Base-by-base conservation (phyloP, 2,888 invertebrate species). In the Eretmocerus hayati region DNA sequence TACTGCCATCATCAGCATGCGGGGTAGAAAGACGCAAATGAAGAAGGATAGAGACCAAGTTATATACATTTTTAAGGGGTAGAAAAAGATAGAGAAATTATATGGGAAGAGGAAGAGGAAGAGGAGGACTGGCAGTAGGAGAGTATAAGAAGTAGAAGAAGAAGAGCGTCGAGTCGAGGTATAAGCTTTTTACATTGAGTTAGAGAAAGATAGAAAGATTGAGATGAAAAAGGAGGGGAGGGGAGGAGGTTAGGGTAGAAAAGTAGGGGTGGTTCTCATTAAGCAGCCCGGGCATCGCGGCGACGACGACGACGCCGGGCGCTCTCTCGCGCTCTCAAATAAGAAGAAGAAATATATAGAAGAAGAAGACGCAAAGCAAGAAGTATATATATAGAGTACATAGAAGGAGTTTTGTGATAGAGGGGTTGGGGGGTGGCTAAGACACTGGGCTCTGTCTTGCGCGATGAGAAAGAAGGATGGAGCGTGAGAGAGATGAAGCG, bases 221-320 rank as follows among this genome's bases (percentile, higher is more conserved):
- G n/a, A n/a, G n/a, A n/a, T n/a, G n/a, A n/a, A n/a, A n/a, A n/a
- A n/a, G 21, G 31, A 33, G 23, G 19, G n/a, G 13, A 15, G 16
- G 20, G 18, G 21, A 8, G 43, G 16, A 42, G 35, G 38, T 16
- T 22, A 41, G 42, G 33, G 36, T 26, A 21, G 9, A 30, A 30
- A 23, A 58, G 58, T 62, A 59, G 66, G 61, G 60, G 67, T 65
- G 60, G 67, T 67, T 69, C 71, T 69, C 71, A 71, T 70, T 71
- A 71, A 71, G 69, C 69, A 70, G 67, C 68, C 70, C 69, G 66
- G 69, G 69, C 65, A 65, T 61, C 65, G 62, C 54, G 58, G 39
- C 36, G 36, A n/a, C n/a, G n/a, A n/a, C n/a, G n/a, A 31, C 31
- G 31, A 31, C 31, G 31, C 31, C 36, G 19, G 36, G 44, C 61